These are phyloP conservation scores for Meloidogyne hapla DNA, from an alignment of 1,140 invertebrate genomes.

Conservation along the genomic window DNA sequence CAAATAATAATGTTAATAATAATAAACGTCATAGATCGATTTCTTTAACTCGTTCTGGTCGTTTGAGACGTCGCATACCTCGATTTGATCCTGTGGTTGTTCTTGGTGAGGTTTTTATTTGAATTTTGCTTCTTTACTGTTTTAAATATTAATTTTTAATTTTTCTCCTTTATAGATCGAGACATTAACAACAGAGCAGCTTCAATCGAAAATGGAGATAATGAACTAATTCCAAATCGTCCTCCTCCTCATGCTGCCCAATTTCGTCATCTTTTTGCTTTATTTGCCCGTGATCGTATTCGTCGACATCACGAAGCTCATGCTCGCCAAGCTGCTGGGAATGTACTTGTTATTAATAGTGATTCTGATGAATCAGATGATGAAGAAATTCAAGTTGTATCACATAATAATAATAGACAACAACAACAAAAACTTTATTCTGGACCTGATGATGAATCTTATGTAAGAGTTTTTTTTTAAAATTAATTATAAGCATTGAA, in stretches of 20 bases:
- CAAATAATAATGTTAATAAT: background rate
- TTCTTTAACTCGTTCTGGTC: no score
- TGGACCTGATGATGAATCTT: background rate
- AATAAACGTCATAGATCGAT: background rate
- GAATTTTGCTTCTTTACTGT: background rate
- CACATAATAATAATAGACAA: background rate
- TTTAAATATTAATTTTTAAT: background rate
- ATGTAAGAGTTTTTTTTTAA: constrained; percentile 1
- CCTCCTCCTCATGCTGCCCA: background rate
- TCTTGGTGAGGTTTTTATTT: no score
- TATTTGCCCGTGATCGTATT: constrained; percentile 16
- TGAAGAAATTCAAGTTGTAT: background rate
- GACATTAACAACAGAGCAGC: no score
- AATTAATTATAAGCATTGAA: background rate
- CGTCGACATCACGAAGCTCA: constrained; percentile 16
- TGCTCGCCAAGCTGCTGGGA: constrained; percentile 1
- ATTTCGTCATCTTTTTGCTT: constrained; percentile 20
- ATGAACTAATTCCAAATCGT: background rate
- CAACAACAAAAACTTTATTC: background rate
- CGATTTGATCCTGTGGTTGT: no score
- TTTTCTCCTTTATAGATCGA: no score
- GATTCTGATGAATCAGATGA: background rate
- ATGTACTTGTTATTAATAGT: background rate
- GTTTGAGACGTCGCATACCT: no score
- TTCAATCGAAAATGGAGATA: no score